A percentile compares a stretch with the other conserved stretches of the same genome.
phyloP scores from a whole-genome alignment of 2,113 vertebrate genomes.

The Ciconia boyciana region DNA sequence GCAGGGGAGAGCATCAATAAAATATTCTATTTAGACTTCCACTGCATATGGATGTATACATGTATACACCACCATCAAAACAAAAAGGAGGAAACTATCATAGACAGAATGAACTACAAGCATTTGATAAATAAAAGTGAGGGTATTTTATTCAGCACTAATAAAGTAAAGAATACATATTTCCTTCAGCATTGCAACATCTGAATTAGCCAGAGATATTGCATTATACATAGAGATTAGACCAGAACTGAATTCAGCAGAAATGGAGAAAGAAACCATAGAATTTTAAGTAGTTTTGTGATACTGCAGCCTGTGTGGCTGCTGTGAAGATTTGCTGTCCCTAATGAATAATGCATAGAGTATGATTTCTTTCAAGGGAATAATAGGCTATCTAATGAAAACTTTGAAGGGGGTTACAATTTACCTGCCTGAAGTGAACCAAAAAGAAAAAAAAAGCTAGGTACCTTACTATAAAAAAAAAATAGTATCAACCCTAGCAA shows the following conservation, averaged over 20 bases:
- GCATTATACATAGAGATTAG: conserved; percentile 21
- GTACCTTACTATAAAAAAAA: neutral
- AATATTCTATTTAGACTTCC: neutral
- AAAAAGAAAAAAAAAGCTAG: neutral
- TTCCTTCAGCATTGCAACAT: neutral
- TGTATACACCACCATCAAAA: neutral
- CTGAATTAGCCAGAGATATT: conserved; percentile 14
- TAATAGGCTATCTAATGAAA: conserved; percentile 1
- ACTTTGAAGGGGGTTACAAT: neutral
- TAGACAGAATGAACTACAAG: neutral
- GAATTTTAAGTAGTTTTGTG: conserved; percentile 42
- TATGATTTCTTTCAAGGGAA: neutral
- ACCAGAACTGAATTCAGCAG: neutral
- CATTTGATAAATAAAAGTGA: neutral
- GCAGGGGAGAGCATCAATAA: neutral
- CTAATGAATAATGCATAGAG: conserved; percentile 25
- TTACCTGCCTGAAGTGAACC: neutral
- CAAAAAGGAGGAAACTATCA: neutral
- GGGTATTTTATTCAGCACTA: neutral
- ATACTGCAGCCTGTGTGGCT: neutral
- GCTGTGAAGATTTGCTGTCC: neutral
- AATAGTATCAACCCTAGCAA: neutral
- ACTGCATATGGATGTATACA: neutral
- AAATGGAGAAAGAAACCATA: neutral
- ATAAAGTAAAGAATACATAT: neutral